Evolutionary conservation across 2,888 invertebrate species (phyloP), one percentile per base, ranked within the genome.

Genomic region (Melinaea marsaeus): DNA sequence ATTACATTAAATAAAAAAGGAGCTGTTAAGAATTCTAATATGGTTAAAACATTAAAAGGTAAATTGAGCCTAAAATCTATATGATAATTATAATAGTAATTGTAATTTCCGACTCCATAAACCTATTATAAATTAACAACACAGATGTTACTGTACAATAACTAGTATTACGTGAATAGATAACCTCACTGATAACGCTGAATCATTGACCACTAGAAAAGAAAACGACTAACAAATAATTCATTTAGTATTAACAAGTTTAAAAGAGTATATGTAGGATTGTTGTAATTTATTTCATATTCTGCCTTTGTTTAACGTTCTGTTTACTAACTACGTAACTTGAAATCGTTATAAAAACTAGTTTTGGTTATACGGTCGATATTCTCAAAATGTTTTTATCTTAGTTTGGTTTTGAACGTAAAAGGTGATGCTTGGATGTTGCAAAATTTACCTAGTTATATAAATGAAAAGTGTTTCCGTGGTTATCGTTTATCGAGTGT

Each of bases 161-260:
- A 32, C 22, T 54, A 47, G 35, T 48, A 55, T 57, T 47, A 55
- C 33, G 58, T 47, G 62, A 55, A 55, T 51, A 55, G 69, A 69
- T 70, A 72, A 70, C 70, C 68, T 71, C 60, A 6, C 5, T 62
- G 71, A 72, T 71, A 71, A 71, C 66, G 59, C 48, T 65, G 57
- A 68, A 65, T 60, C 47, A 51, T 60, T 62, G 56, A 57, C 42
- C 34, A 45, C 13, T n/a, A 59, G 42, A 48, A 63, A 57, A 60
- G 2, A 54, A 55, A 55, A 4, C 37, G 32, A 57, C 7, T 22
- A 54, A 32, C 3, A 32, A 54, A 54, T 22, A 32, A 42, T 4
- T 46, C 42, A 42, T 11, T 42, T 9, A 9, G 9, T 42, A 9
- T 42, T 42, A 9, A 42, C 9, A 11, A 42, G 42, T 42, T 3